Conservation (phyloP, 2,888 invertebrate genomes). For the Timema podura region DNA sequence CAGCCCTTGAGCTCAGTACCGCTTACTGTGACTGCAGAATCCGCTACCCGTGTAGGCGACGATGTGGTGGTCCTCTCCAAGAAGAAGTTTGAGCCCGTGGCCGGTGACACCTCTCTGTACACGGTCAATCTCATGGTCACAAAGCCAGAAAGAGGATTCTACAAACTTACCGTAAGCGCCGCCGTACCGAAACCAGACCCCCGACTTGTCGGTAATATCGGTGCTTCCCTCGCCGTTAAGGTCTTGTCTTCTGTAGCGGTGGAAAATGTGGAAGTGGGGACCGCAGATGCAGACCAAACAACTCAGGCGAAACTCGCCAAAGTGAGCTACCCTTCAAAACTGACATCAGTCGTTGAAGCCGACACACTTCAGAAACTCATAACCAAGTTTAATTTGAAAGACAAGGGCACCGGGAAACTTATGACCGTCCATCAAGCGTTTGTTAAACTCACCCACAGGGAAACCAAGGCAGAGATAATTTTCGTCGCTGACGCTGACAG, state of each 20-base stretch:
- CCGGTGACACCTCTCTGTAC: constrained; percentile 56
- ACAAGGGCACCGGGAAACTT: constrained; percentile 61
- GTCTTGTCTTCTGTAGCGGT: constrained; percentile 74
- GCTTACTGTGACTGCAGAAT: constrained; percentile 65
- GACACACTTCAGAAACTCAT: constrained; percentile 88
- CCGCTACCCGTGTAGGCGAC: constrained; percentile 66
- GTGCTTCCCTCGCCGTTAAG: constrained; percentile 55
- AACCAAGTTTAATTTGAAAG: constrained; percentile 73
- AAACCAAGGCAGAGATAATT: constrained; percentile 76
- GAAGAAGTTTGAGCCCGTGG: constrained; percentile 47
- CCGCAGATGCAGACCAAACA: constrained; percentile 86
- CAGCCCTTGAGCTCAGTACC: constrained; percentile 60
- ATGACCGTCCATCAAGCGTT: constrained; percentile 84
- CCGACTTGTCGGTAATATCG: constrained; percentile 52
- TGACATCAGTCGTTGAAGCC: constrained; percentile 66
- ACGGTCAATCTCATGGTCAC: constrained; percentile 70
- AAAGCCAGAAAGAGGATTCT: constrained; percentile 80
- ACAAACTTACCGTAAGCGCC: constrained; percentile 73
- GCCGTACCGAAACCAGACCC: constrained; percentile 58
- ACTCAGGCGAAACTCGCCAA: constrained; percentile 70
- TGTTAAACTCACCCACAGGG: constrained; percentile 66
- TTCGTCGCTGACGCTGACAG: constrained; percentile 89
- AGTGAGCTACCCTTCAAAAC: constrained; percentile 67
- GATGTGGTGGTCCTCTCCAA: constrained; percentile 70
- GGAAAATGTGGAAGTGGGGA: constrained; percentile 76